phyloP scores from a whole-genome alignment of 2,113 vertebrate species.

The Poeciliopsis turrubarensis region DNA sequence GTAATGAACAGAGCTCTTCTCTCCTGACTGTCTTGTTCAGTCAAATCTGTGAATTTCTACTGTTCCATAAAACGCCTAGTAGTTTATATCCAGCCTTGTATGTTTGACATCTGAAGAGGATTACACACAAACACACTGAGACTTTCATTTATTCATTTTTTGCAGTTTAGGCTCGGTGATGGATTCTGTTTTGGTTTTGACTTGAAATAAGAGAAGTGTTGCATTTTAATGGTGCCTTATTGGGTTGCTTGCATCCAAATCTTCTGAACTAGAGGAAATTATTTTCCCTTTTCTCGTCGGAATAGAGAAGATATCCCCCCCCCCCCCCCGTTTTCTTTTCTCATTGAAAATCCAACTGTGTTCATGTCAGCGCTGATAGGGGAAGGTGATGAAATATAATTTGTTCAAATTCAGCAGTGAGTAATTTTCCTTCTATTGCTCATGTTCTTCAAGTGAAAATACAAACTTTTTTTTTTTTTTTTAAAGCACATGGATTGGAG shows the following conservation, averaged over 20 bases:
- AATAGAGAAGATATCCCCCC: slow-evolving; percentile 8
- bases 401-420: slow-evolving; percentile 5
- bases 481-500: background rate
- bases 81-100: no score
- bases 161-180: no score
- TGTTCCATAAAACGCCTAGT: background rate
- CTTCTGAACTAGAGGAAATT: background rate
- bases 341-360: slow-evolving; percentile 9
- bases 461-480: slow-evolving; percentile 10
- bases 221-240: no score
- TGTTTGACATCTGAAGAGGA: no score
- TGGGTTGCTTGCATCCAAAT: slow-evolving; percentile 7
- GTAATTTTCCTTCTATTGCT: slow-evolving; percentile 22
- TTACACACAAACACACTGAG: no score
- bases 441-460: slow-evolving; percentile 3
- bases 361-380: slow-evolving; percentile 7
- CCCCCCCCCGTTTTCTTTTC: slow-evolving; percentile 8
- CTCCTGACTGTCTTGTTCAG: slow-evolving; percentile 27
- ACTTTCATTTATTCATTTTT: no score
- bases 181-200: no score
- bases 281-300: slow-evolving; percentile 11
- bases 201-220: no score
- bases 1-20: slow-evolving; percentile 31
- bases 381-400: slow-evolving; percentile 16
- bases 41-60: slow-evolving; percentile 4